Conservation (phyloP, 2,113 vertebrate species). For the Okapia johnstoni region DNA sequence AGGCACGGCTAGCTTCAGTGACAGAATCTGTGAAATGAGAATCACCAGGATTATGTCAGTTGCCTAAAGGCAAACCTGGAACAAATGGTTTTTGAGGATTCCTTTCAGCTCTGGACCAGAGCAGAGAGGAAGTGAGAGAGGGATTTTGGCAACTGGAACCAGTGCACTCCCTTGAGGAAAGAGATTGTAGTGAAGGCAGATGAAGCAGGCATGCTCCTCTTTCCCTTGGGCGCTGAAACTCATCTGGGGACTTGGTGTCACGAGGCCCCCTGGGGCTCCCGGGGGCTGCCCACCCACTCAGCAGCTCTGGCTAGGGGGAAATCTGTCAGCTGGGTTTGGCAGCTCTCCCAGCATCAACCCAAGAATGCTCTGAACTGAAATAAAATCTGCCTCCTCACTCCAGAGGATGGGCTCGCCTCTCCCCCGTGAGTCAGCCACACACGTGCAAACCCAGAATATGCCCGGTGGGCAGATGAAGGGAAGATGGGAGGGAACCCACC, state of each 20-base stretch:
- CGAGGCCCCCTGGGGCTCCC: background rate
- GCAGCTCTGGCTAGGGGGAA: background rate
- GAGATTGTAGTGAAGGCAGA: background rate
- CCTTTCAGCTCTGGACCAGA: background rate
- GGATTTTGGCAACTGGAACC: background rate
- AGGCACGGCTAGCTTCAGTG: background rate
- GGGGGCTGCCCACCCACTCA: background rate
- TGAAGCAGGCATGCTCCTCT: background rate
- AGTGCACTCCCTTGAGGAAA: background rate
- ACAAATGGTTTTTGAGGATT: background rate
- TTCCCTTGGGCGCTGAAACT: background rate
- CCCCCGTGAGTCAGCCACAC: constrained; percentile 32
- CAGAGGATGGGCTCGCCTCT: background rate
- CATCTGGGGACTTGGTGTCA: background rate
- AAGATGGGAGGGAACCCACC: background rate
- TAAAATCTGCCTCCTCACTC: constrained; percentile 45
- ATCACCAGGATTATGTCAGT: background rate
- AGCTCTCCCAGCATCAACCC: constrained; percentile 1
- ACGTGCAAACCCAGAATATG: constrained; percentile 36
- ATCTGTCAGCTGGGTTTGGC: constrained; percentile 30
- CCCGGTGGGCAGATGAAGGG: background rate
- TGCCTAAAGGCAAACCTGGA: background rate
- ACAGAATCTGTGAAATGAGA: background rate
- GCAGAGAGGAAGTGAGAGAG: background rate
- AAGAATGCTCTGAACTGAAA: constrained; percentile 41